Percentiles rank a stretch among this genome's conserved stretches.
Conservation (phyloP, 2,113 vertebrate species). For the Chloroceryle aenea region DNA sequence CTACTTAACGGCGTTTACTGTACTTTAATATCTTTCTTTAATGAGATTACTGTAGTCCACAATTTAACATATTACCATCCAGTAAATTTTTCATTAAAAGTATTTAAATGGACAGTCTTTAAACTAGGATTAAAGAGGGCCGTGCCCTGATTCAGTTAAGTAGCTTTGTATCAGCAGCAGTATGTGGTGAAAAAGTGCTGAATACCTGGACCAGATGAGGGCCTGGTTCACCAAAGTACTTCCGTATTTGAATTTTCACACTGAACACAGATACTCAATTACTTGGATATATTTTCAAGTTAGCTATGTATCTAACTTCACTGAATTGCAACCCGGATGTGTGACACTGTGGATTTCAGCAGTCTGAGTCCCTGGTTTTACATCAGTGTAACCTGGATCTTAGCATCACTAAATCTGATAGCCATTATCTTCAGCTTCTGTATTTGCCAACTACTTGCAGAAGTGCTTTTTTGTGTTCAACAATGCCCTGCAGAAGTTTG, state of each 20-base stretch:
- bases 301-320: not conserved
- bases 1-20: conserved; percentile 15
- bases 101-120: conserved; percentile 44
- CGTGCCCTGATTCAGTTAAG: not conserved
- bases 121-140: conserved; percentile 14
- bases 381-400: not conserved
- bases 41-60: conserved; percentile 49
- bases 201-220: not conserved
- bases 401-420: not conserved
- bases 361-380: not conserved
- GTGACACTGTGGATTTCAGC: not conserved
- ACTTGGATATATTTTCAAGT: not conserved
- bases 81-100: conserved; percentile 59
- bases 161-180: not conserved
- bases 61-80: conserved; percentile 48
- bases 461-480: not conserved
- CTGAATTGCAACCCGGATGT: not conserved
- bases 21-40: conserved; percentile 52
- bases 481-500: not conserved
- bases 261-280: not conserved
- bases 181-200: not conserved
- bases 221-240: not conserved
- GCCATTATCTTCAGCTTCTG: not conserved
- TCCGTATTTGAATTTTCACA: not conserved
- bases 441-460: not conserved